These are phyloP conservation scores for Trinectes maculatus DNA, from an alignment of 2,113 vertebrate genomes.

Conservation along the genomic window DNA sequence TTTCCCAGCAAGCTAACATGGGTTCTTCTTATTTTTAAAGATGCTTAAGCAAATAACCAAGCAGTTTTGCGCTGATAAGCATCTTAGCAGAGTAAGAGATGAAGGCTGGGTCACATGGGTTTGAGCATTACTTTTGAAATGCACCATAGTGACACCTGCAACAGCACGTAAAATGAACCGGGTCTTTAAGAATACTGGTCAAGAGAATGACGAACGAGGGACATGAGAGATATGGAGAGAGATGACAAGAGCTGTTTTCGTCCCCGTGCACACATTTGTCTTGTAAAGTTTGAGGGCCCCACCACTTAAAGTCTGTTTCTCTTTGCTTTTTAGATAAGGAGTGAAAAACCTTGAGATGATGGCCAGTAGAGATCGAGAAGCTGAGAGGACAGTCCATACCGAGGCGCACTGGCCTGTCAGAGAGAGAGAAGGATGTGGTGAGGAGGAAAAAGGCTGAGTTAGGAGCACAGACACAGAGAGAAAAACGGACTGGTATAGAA, in stretches of 20 bases:
- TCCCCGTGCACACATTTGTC: constrained; percentile 14
- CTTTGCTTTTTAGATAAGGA: constrained; percentile 34
- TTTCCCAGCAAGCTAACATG: constrained; percentile 11
- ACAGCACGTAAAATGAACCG: constrained; percentile 7
- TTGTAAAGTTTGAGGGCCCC: constrained; percentile 8
- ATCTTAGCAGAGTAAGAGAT: constrained; percentile 13
- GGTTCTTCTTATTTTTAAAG: constrained; percentile 63
- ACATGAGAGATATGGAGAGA: background rate
- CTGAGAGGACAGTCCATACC: background rate
- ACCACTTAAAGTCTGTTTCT: constrained; percentile 1
- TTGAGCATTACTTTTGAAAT: constrained; percentile 47
- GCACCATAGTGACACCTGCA: constrained; percentile 36
- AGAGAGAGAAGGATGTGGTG: constrained; percentile 55
- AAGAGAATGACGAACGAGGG: background rate
- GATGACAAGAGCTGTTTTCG: background rate
- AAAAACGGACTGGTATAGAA: constrained; percentile 57
- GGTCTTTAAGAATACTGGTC: constrained; percentile 8
- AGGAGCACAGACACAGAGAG: constrained; percentile 40
- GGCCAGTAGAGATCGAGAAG: constrained; percentile 31
- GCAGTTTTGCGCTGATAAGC: constrained; percentile 22
- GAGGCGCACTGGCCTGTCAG: constrained; percentile 14
- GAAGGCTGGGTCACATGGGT: constrained; percentile 1
- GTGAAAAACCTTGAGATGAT: constrained; percentile 37
- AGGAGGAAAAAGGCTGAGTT: constrained; percentile 52
- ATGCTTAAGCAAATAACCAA: constrained; percentile 54